A percentile compares a stretch with the other conserved stretches of the same genome.
These are phyloP conservation scores for Caenorhabditis parvicauda DNA, from an alignment of 2,888 invertebrate species.

Conservation along the genomic window DNA sequence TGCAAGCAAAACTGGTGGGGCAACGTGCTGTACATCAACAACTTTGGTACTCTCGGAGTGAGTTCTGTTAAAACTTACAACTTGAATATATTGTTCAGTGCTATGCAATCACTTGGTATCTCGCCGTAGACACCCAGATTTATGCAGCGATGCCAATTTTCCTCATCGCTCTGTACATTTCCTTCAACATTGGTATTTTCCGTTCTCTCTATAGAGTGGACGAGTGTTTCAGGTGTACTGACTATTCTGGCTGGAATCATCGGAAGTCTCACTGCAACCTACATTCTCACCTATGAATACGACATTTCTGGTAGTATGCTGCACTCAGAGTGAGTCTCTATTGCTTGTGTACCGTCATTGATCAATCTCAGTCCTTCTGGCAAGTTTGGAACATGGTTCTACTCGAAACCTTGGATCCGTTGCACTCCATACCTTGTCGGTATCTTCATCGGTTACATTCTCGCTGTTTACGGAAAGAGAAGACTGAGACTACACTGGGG, in stretches of 20 bases:
- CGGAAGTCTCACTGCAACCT: too few species aligned
- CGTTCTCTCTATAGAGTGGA: too few species aligned
- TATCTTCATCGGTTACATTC: constrained; percentile 62
- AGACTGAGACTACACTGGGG: constrained; percentile 19
- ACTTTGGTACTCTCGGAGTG: constrained; percentile 15
- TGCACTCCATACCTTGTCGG: constrained; percentile 65
- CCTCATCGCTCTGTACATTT: constrained; percentile 16
- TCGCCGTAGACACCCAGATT: constrained; percentile 28
- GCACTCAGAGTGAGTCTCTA: constrained; percentile 4
- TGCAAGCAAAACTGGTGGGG: constrained; percentile 32
- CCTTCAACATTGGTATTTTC: too few species aligned
- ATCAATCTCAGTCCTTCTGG: constrained; percentile 5
- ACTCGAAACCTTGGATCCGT: constrained; percentile 48
- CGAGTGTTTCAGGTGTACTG: too few species aligned
- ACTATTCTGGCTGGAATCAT: too few species aligned
- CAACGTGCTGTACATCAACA: constrained; percentile 46
- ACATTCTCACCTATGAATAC: too few species aligned
- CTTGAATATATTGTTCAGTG: constrained; percentile 9
- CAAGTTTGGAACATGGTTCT: constrained; percentile 9
- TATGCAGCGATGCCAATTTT: constrained; percentile 21
- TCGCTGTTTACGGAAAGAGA: constrained; percentile 46
- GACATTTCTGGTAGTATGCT: not conserved
- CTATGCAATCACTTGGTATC: constrained; percentile 30
- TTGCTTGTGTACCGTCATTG: not conserved
- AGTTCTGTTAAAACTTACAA: not conserved